Evolutionary conservation across 37 sponge, comb jelly and placozoan species (phyloP).

Genomic region (Tethya wilhelma): DNA sequence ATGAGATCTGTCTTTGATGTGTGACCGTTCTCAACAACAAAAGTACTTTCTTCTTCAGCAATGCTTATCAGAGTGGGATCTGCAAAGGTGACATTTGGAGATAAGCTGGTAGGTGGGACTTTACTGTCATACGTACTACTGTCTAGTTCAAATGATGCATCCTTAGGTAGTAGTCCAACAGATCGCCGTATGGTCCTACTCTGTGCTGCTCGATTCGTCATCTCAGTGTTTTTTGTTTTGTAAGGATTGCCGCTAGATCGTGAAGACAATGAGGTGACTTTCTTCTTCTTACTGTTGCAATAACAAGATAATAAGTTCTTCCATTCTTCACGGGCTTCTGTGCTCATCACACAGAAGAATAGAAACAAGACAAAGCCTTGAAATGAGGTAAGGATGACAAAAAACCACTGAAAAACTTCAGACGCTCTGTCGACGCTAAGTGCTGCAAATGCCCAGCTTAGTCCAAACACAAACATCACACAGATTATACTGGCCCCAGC

Average conservation of each 20-base stretch:
- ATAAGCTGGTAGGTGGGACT: too few species aligned
- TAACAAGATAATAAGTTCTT: constrained; percentile 24
- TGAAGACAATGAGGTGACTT: neutral
- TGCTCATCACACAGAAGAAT: constrained; percentile 58
- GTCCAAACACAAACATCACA: constrained; percentile 55
- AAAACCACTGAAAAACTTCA: constrained; percentile 47
- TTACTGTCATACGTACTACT: constrained; percentile 1
- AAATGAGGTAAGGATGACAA: constrained; percentile 41
- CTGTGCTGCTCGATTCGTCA: neutral
- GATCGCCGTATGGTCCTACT: constrained; percentile 12
- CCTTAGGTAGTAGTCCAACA: neutral
- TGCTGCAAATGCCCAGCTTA: constrained; percentile 69
- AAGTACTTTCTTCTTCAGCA: neutral
- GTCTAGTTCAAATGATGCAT: neutral
- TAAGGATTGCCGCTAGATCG: too few species aligned
- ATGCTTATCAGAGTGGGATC: neutral
- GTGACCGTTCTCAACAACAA: neutral
- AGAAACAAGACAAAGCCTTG: constrained; percentile 67
- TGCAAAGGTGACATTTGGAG: neutral
- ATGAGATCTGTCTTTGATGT: neutral
- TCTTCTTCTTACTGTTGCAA: neutral
- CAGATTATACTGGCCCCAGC: constrained; percentile 27
- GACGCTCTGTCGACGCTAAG: constrained; percentile 28
- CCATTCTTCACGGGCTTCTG: constrained; percentile 59
- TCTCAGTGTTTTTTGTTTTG: neutral